Base-by-base conservation (phyloP, 2,888 invertebrate species). In the Ommatoiulus sabulosus region DNA sequence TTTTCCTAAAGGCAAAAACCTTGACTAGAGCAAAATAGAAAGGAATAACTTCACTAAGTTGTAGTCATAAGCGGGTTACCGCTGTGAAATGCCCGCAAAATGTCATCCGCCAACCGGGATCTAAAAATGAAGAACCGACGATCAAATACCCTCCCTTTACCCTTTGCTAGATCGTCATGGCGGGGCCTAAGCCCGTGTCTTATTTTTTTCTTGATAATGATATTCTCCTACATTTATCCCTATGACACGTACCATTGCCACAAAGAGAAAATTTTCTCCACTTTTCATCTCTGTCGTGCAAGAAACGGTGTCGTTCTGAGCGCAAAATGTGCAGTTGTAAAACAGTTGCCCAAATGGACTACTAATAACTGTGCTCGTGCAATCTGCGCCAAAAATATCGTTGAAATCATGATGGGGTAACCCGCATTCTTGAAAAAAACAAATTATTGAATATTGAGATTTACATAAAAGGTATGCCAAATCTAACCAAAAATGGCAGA, bases 21-120 rank as follows among this genome's bases (percentile, higher is more conserved):
- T 85, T 44, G 44, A 46, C 46, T 85, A n/a, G 85, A 85, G 85
- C 85, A 85, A 85, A 85, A 85, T 85, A 46, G 85, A 85, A 84
- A 84, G 44, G 85, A 44, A 85, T 85, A 85, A 85, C 85, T 85
- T 85, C 46, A 85, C 85, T 72, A 24, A 72, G 63, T 63, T 63
- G 63, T 63, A 72, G 72, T 72, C 72, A 72, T 72, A 72, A 72
- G 72, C 72, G 72, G 72, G 72, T 72, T 72, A 72, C 72, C 72
- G 72, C 72, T 72, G 72, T 72, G 72, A 72, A 72, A 72, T 72
- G 72, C 72, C 72, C 72, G 72, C 72, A 72, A 72, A 72, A 72
- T 72, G 72, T 72, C 72, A 72, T 72, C 72, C 24, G 72, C 72
- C 72, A 72, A 24, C 72, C 72, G 72, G 72, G 72, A 72, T 72